Percentiles rank a stretch among this genome's conserved stretches.
Conservation (phyloP, 2,113 vertebrate genomes). For the Poeciliopsis prolifica region DNA sequence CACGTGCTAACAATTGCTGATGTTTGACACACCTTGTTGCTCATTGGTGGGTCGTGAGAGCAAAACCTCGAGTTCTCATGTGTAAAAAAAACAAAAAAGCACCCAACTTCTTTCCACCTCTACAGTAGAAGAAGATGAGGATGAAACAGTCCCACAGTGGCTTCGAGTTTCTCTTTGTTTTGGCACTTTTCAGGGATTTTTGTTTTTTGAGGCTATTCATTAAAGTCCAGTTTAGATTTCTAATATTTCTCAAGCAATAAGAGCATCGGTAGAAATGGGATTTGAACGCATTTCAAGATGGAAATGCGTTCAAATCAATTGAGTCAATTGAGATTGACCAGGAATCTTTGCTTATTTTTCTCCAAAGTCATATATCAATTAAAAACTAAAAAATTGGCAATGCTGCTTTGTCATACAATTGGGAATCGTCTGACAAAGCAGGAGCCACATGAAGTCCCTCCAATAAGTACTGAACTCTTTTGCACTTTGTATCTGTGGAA, state of each 20-base stretch:
- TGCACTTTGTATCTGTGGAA: background rate
- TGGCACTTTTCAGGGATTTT: no score
- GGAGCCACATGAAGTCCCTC: background rate
- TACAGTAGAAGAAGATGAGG: no score
- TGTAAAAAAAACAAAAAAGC: no score
- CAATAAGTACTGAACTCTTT: no score
- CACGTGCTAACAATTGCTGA: conserved; percentile 44
- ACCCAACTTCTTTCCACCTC: no score
- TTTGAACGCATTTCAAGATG: background rate
- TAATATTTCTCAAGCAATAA: background rate
- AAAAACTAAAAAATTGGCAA: no score
- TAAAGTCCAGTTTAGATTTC: background rate
- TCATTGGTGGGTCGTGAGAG: background rate
- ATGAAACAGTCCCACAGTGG: no score
- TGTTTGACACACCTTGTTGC: conserved; percentile 47
- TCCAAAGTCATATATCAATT: background rate
- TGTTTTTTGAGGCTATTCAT: no score
- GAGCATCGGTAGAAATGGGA: background rate
- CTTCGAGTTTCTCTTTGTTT: background rate
- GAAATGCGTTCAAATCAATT: no score
- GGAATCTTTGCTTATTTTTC: background rate
- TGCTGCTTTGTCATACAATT: background rate
- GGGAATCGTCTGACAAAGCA: background rate
- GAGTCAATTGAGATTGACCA: background rate
- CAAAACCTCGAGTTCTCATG: background rate